Percentiles rank a stretch among this genome's conserved stretches.
phyloP scores from a whole-genome alignment of 2,888 invertebrate species.

The Graphium colonna region DNA sequence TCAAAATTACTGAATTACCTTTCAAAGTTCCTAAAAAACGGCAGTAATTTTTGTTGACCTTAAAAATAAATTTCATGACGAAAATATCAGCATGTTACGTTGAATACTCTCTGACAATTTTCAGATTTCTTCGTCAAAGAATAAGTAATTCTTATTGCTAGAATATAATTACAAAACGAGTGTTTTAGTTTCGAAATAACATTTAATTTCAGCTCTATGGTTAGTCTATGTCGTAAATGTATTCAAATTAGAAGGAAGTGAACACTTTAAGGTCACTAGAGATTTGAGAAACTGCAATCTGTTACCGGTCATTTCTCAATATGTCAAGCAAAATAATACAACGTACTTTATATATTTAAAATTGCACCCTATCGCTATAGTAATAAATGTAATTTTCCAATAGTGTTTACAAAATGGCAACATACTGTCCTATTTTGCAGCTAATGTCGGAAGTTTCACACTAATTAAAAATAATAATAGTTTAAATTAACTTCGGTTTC shows the following conservation, averaged over 20 bases:
- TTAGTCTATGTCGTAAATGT: slow-evolving; percentile 6
- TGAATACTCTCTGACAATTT: no score
- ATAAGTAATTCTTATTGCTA: no score
- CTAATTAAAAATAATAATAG: background rate
- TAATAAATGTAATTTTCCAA: background rate
- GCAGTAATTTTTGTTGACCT: no score
- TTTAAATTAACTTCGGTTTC: background rate
- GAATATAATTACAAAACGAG: no score
- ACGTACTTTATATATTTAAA: background rate
- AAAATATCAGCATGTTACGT: no score
- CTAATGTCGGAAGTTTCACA: slow-evolving; percentile 2
- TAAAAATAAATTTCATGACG: no score
- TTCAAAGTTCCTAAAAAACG: no score
- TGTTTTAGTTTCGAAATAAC: no score
- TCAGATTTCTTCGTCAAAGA: no score
- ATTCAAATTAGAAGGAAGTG: slow-evolving; percentile 13
- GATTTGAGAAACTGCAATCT: slow-evolving; percentile 14
- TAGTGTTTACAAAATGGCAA: background rate
- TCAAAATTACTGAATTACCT: no score
- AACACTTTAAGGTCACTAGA: slow-evolving; percentile 13
- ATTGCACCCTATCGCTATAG: background rate
- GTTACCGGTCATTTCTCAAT: slow-evolving; percentile 17
- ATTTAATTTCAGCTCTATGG: no score
- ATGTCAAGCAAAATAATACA: background rate
- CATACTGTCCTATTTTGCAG: background rate